Conservation (phyloP, 1,140 invertebrate genomes). For the Tetragonula clypearis region DNA sequence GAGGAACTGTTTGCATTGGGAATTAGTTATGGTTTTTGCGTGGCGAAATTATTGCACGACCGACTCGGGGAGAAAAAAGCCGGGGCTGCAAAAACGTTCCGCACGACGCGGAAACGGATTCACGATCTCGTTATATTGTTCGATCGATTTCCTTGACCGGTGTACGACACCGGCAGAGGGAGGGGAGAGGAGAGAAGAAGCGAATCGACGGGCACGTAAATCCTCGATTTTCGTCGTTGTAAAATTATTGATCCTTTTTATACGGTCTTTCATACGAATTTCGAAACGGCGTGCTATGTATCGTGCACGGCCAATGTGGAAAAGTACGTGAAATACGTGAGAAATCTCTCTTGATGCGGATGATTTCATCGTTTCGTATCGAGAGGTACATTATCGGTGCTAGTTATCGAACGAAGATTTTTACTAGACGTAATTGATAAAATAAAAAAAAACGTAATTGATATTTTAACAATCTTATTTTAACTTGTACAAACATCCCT, state of each 20-base stretch:
- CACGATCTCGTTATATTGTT: background rate
- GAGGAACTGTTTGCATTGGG: conserved; percentile 14
- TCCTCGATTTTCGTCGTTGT: background rate
- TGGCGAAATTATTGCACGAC: background rate
- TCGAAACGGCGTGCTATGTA: background rate
- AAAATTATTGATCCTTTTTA: background rate
- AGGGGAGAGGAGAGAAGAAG: background rate
- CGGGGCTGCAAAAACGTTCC: background rate
- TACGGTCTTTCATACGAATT: background rate
- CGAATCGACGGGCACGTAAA: background rate
- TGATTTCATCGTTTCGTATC: background rate
- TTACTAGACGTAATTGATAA: too few species aligned
- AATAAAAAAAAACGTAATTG: too few species aligned
- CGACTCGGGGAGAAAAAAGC: background rate
- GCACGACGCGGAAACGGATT: too few species aligned
- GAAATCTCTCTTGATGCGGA: background rate
- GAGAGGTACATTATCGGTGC: background rate
- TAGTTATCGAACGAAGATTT: too few species aligned
- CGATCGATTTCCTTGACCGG: background rate
- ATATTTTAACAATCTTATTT: background rate
- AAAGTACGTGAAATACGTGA: background rate
- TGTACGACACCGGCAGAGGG: too few species aligned
- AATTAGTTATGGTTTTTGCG: conserved; percentile 29
- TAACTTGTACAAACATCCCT: background rate
- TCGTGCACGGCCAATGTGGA: background rate